Conservation (phyloP, 2,888 invertebrate genomes). For the Muscina levida region DNA sequence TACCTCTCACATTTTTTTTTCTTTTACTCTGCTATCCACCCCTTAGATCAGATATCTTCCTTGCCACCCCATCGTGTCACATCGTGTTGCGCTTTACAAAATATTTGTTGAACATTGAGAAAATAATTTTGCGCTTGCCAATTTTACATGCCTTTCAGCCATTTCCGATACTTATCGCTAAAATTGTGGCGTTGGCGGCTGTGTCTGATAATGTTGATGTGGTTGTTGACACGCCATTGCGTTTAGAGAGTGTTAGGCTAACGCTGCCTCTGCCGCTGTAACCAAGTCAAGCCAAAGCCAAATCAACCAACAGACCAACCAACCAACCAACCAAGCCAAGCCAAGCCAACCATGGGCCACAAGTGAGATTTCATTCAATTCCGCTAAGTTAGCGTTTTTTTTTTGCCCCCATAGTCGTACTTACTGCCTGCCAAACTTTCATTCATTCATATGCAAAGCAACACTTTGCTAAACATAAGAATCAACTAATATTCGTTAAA, state of each 20-base stretch:
- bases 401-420: no score
- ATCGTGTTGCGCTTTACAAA: not conserved
- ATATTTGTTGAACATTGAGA: conserved; percentile 21
- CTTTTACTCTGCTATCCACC: not conserved
- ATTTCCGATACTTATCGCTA: conserved; percentile 62
- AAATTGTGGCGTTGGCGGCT: conserved; percentile 43
- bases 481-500: conserved; percentile 38
- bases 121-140: conserved; percentile 36
- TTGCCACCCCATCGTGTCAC: no score
- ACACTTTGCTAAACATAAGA: conserved; percentile 34
- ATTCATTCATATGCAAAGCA: conserved; percentile 61
- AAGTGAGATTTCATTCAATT: conserved; percentile 33
- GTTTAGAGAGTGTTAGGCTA: conserved; percentile 40
- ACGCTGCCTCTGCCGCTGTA: conserved; percentile 10
- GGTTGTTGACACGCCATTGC: conserved; percentile 56
- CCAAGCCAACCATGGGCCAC: not conserved
- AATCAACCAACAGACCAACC: no score
- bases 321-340: no score
- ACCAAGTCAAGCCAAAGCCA: no score
- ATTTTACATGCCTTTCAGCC: conserved; percentile 55
- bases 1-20: no score
- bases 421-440: conserved; percentile 32
- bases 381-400: conserved; percentile 19
- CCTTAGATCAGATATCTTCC: no score
- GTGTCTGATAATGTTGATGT: conserved; percentile 36